Percentiles rank a stretch among this genome's conserved stretches.
phyloP scores from a whole-genome alignment of 2,113 vertebrate species.

The Mirounga angustirostris region DNA sequence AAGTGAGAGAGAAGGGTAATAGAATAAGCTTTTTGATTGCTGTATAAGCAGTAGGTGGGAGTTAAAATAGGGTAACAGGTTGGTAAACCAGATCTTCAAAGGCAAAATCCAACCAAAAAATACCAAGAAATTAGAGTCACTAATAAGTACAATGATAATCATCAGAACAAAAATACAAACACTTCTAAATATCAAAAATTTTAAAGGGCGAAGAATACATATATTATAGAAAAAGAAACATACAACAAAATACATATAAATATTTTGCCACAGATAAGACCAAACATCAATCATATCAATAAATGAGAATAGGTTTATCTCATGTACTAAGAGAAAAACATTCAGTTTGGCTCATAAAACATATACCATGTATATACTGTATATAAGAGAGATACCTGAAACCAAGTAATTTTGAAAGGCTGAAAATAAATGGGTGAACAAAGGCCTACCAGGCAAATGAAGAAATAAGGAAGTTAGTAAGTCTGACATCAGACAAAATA shows the following conservation, averaged over 20 bases:
- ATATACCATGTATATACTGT: neutral
- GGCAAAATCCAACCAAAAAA: neutral
- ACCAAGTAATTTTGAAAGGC: neutral
- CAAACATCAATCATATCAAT: neutral
- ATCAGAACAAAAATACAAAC: constrained; percentile 19
- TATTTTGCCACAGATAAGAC: neutral
- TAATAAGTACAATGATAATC: neutral
- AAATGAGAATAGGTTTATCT: neutral
- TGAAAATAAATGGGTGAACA: neutral
- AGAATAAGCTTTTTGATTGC: neutral
- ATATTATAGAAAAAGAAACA: neutral
- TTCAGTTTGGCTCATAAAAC: neutral
- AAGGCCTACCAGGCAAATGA: neutral
- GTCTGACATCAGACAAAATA: neutral
- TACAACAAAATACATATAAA: neutral
- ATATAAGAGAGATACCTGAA: neutral
- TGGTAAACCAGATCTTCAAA: neutral
- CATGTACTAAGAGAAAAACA: neutral
- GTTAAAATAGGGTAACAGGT: neutral
- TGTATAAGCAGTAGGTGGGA: neutral
- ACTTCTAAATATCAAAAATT: neutral
- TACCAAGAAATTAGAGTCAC: neutral
- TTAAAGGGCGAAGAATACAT: neutral
- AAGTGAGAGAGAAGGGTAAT: neutral
- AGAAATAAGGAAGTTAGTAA: neutral